Evolutionary conservation across 2,888 invertebrate species (phyloP).

Genomic region (Drosophila ustulata): DNA sequence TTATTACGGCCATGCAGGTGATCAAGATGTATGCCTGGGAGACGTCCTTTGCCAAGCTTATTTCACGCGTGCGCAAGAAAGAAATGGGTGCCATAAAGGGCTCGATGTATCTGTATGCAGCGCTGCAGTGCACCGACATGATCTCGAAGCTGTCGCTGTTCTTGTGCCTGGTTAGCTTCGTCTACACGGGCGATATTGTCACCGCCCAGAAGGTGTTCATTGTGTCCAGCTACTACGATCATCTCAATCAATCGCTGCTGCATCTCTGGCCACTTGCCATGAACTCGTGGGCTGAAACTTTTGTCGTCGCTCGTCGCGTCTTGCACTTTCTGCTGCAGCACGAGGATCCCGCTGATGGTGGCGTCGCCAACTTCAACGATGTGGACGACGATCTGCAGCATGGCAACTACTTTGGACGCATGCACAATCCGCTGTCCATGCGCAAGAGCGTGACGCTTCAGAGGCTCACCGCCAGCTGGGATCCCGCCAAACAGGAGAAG

Average conservation of each 20-base stretch:
- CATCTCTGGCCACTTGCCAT: constrained; percentile 92
- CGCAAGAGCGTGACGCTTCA: constrained; percentile 84
- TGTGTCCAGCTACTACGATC: constrained; percentile 92
- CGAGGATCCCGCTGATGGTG: constrained; percentile 79
- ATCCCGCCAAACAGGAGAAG: constrained; percentile 70
- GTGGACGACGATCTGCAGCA: constrained; percentile 67
- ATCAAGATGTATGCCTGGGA: constrained; percentile 97
- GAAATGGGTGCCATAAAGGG: constrained; percentile 89
- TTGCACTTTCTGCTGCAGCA: constrained; percentile 87
- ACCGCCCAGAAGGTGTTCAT: constrained; percentile 92
- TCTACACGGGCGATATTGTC: constrained; percentile 87
- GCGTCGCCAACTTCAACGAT: constrained; percentile 70
- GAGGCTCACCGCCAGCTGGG: constrained; percentile 87
- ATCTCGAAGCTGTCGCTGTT: constrained; percentile 92
- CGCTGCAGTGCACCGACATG: constrained; percentile 90
- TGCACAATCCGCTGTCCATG: constrained; percentile 72
- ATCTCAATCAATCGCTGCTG: constrained; percentile 90
- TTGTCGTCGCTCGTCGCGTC: constrained; percentile 90
- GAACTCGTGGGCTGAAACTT: constrained; percentile 90
- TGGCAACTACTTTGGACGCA: constrained; percentile 68
- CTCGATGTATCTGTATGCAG: constrained; percentile 89
- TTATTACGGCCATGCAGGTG: constrained; percentile 93
- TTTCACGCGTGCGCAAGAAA: constrained; percentile 90
- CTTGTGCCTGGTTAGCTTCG: constrained; percentile 89
- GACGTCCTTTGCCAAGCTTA: constrained; percentile 90